Evolutionary conservation across 1,140 invertebrate species (phyloP).

Genomic region (Ips typographus): DNA sequence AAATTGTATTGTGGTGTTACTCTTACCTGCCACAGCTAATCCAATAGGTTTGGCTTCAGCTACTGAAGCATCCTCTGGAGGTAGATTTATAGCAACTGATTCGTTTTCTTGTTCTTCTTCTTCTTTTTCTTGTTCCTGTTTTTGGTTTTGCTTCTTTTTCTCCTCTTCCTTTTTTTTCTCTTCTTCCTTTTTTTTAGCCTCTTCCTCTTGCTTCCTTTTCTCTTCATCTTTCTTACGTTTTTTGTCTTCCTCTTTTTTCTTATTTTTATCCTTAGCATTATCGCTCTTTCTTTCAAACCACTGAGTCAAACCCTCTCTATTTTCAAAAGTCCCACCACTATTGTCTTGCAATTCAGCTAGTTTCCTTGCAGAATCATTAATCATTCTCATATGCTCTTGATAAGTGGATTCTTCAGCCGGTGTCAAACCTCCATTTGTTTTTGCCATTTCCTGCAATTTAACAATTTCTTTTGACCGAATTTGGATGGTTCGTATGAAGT

Average conservation of each 20-base stretch:
- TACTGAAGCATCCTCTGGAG: constrained; percentile 60
- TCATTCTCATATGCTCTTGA: constrained; percentile 51
- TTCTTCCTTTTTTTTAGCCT: constrained; percentile 44
- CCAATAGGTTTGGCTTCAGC: constrained; percentile 73
- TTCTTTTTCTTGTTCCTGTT: constrained; percentile 51
- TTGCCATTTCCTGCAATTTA: constrained; percentile 55
- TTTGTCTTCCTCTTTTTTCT: constrained; percentile 46
- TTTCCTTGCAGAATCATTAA: constrained; percentile 54
- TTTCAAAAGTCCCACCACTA: constrained; percentile 39
- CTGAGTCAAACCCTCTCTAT: constrained; percentile 43
- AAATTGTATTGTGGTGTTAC: background rate
- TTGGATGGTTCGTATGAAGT: constrained; percentile 52
- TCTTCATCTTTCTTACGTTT: constrained; percentile 49
- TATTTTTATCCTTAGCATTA: constrained; percentile 48
- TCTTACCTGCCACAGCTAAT: constrained; percentile 54
- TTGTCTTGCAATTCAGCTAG: constrained; percentile 51
- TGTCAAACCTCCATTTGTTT: constrained; percentile 53
- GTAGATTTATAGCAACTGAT: constrained; percentile 54
- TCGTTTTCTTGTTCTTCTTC: constrained; percentile 56
- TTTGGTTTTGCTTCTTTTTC: constrained; percentile 51
- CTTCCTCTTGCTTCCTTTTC: constrained; percentile 49
- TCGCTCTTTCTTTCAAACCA: constrained; percentile 46
- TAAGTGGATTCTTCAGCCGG: constrained; percentile 53
- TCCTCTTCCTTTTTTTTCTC: constrained; percentile 50
- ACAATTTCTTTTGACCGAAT: constrained; percentile 54